Evolutionary conservation across 2,113 vertebrate genomes (phyloP), one percentile per base, ranked within the genome.

Genomic region (Melanostigma gelatinosum): DNA sequence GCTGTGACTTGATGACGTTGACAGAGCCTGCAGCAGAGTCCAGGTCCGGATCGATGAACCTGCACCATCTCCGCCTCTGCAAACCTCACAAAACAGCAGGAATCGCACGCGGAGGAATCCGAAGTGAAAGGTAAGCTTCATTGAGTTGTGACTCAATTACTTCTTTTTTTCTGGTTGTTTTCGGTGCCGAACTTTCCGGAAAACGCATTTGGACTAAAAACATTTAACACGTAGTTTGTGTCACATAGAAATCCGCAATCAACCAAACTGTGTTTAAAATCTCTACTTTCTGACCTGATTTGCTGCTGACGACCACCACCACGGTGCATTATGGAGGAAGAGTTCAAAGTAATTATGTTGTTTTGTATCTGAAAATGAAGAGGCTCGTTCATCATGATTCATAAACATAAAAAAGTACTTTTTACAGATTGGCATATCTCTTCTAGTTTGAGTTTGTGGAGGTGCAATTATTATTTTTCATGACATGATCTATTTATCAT

Each of bases 81-180:
- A 44, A 16, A 54, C 46, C 46, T 9, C 10, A 22, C 18, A 22
- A 24, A 16, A 6, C 64, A 24, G 32, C 57, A 27, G 40, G 36
- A 60, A 20, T 6, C n/a, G 52, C 16, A 36, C 0, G 24, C 77
- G 76, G 84, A 48, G 76, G 84, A 48, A 38, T 4, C 13, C 8
- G 32, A 34, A 40, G 54, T 82, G 66, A 77, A 65, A 80, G 86
- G 84, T 90, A 85, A 85, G 81, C 57, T 55, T n/a, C 2, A 32
- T 20, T 13, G 3, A 18, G 1, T 9, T 15, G 1, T 2, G 67
- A 69, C 32, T 74, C 34, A 58, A 6, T 52, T 20, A 40, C 24
- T 32, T 15, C 18, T 22, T 34, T 8, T 27, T 44, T 60, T 9
- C 20, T 15, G 12, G 18, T 7, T 42, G n/a, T 61, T 52, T 29